phyloP scores from a whole-genome alignment of 2,113 vertebrate genomes.

The Catharus minimus region DNA sequence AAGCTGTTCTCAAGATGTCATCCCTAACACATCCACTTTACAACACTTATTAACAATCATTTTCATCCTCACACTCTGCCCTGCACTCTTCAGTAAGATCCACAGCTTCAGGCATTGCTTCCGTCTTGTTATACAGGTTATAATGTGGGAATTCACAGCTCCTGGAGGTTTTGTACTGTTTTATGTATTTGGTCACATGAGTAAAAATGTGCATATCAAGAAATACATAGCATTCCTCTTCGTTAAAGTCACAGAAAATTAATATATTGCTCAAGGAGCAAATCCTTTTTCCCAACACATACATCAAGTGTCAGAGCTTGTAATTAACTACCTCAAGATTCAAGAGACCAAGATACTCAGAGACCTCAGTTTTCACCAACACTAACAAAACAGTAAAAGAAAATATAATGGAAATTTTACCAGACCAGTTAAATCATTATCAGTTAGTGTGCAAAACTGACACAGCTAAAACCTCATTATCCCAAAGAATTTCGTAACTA shows the following conservation, averaged over 20 bases:
- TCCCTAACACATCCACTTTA: background rate
- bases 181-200: background rate
- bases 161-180: background rate
- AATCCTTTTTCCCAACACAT: accelerated
- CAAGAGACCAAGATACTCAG: background rate
- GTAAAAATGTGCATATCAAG: background rate
- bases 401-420: background rate
- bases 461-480: background rate
- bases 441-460: background rate
- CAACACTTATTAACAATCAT: background rate
- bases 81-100: background rate
- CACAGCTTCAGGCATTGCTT: accelerated
- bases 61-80: background rate
- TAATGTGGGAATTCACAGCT: background rate
- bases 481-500: background rate
- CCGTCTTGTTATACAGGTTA: background rate
- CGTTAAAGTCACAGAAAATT: background rate
- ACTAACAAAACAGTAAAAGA: background rate
- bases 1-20: background rate
- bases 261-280: background rate
- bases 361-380: background rate
- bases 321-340: background rate
- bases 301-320: background rate
- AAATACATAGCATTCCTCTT: background rate
- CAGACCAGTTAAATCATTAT: background rate